Percentiles rank a stretch among this genome's conserved stretches.
Evolutionary conservation across 2,113 vertebrate genomes (phyloP).

Genomic region (Dicaeum eximium): DNA sequence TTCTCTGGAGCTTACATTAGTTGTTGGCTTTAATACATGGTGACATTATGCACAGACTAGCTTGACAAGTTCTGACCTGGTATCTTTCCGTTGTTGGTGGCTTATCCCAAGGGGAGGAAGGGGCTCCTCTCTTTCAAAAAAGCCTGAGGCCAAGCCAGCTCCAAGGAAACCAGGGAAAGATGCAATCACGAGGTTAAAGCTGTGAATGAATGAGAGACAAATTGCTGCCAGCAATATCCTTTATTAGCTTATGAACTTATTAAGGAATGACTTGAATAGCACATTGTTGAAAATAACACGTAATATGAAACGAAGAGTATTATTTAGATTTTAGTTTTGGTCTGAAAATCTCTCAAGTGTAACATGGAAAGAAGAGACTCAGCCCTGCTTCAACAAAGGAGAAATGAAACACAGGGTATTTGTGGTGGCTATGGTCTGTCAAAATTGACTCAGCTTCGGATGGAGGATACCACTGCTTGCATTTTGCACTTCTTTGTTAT

Average conservation of each 20-base stretch:
- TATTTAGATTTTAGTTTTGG: neutral
- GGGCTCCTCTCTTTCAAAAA: neutral
- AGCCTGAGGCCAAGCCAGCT: neutral
- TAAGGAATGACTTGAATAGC: neutral
- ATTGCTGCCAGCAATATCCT: neutral
- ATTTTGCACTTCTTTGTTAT: neutral
- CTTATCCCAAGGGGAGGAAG: neutral
- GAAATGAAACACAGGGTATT: neutral
- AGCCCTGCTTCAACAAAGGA: neutral
- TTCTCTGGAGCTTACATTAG: neutral
- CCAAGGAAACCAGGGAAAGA: neutral
- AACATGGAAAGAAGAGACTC: rapidly evolving
- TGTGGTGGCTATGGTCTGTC: neutral
- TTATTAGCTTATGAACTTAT: neutral
- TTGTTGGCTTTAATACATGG: neutral
- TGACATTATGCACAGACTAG: neutral
- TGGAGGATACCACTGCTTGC: neutral
- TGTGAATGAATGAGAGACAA: neutral
- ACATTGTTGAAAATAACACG: neutral
- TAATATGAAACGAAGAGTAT: neutral
- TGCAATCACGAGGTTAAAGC: neutral
- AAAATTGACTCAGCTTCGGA: rapidly evolving
- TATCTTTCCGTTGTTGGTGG: neutral
- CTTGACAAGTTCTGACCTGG: neutral
- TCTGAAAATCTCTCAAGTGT: neutral